These are phyloP conservation scores for Perdita meconis DNA, from an alignment of 2,888 invertebrate species.

Conservation along the genomic window DNA sequence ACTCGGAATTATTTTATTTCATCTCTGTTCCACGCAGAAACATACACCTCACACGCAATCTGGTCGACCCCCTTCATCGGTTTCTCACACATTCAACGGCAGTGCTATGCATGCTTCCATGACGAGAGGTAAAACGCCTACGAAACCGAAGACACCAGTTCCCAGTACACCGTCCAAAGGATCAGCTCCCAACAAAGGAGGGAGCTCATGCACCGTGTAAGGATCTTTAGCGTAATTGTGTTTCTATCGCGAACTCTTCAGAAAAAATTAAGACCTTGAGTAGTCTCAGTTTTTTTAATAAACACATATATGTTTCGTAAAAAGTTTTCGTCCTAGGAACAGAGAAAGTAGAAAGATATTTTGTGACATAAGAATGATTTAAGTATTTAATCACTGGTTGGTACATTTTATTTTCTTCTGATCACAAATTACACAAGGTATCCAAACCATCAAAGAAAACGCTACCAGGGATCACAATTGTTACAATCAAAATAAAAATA, in stretches of 20 bases:
- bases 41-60: slow-evolving; percentile 62
- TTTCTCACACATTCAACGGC: slow-evolving; percentile 71
- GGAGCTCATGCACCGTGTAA: slow-evolving; percentile 15
- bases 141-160: slow-evolving; percentile 66
- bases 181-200: slow-evolving; percentile 32
- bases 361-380: too few relatives aligned
- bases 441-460: too few relatives aligned
- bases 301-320: not conserved
- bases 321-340: not conserved
- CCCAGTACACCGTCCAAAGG: slow-evolving; percentile 35
- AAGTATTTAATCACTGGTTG: too few relatives aligned
- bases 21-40: slow-evolving; percentile 47
- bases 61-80: slow-evolving; percentile 69
- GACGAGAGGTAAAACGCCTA: slow-evolving; percentile 71
- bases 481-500: too few relatives aligned
- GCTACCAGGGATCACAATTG: too few relatives aligned
- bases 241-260: not conserved
- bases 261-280: not conserved
- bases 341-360: not conserved
- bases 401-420: too few relatives aligned
- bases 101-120: slow-evolving; percentile 68
- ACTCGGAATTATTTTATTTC: not conserved
- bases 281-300: not conserved
- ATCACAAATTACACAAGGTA: too few relatives aligned
- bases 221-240: slow-evolving; percentile 19